Evolutionary conservation across 1,140 invertebrate species (phyloP).

Genomic region (Neodiprion fabricii): DNA sequence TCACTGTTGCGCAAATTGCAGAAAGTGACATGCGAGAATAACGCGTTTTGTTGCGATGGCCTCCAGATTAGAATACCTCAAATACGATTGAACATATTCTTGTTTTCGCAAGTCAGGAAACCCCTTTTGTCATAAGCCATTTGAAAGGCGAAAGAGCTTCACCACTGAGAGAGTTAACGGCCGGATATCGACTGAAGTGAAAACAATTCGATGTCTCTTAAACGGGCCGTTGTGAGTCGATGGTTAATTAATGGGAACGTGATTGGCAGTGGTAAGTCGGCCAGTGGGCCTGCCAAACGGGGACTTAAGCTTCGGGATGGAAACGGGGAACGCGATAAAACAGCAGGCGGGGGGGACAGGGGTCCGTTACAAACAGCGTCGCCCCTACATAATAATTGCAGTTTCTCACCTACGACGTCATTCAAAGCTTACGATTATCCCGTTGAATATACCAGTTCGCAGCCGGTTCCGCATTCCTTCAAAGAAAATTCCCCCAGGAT

Average conservation of each 20-base stretch:
- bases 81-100: background rate
- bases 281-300: conserved; percentile 31
- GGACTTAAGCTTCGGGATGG: background rate
- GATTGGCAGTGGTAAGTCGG: conserved; percentile 30
- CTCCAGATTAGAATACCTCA: background rate
- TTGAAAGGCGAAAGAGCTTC: no score
- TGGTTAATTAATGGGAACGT: conserved; percentile 2
- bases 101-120: no score
- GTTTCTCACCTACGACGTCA: background rate
- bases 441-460: background rate
- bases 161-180: no score
- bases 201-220: background rate
- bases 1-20: background rate
- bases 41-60: background rate
- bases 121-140: no score
- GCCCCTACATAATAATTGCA: conserved; percentile 33
- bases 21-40: background rate
- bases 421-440: background rate
- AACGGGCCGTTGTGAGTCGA: background rate
- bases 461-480: no score
- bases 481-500: background rate
- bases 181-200: background rate
- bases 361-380: conserved; percentile 34
- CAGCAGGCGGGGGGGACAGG: conserved; percentile 22
- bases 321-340: background rate